Conservation (phyloP, 1,140 invertebrate genomes). For the Venturia canescens region DNA sequence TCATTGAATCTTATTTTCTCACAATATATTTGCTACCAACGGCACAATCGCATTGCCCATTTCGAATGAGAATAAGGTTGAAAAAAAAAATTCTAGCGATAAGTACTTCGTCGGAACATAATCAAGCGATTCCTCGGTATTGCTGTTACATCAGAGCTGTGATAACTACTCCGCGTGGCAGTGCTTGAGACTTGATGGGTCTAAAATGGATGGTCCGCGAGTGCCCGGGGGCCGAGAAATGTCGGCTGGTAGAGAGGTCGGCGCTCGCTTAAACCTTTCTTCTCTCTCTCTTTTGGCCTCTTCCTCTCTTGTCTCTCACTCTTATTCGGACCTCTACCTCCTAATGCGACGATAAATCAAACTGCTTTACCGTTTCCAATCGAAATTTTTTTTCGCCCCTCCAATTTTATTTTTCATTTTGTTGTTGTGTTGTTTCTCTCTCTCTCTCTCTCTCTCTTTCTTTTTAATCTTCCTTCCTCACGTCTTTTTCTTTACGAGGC, state of each 20-base stretch:
- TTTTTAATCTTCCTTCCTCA: constrained; percentile 19
- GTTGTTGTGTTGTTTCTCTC: too few species aligned
- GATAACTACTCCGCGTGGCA: constrained; percentile 52
- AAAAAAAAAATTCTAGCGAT: constrained; percentile 35
- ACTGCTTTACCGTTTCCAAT: constrained; percentile 51
- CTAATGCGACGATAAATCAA: constrained; percentile 56
- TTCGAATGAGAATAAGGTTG: neutral
- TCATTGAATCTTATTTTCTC: neutral
- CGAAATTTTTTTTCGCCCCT: constrained; percentile 44
- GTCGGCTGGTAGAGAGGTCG: constrained; percentile 35
- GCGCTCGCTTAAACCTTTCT: constrained; percentile 30
- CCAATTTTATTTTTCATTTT: constrained; percentile 19
- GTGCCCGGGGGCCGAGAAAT: constrained; percentile 52
- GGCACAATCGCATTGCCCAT: neutral
- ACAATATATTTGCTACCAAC: neutral
- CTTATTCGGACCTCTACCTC: constrained; percentile 38
- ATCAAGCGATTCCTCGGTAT: constrained; percentile 45
- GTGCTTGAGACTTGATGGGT: constrained; percentile 53
- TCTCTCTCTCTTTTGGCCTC: constrained; percentile 19
- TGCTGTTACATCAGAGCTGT: constrained; percentile 54
- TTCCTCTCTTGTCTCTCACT: constrained; percentile 38
- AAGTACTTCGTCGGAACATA: constrained; percentile 38
- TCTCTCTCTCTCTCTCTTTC: too few species aligned
- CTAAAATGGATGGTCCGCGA: constrained; percentile 55
- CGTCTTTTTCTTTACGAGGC: constrained; percentile 34